Base-by-base conservation (phyloP, 2,797 vertebrate genomes). In the Amphiprion clarkii region DNA sequence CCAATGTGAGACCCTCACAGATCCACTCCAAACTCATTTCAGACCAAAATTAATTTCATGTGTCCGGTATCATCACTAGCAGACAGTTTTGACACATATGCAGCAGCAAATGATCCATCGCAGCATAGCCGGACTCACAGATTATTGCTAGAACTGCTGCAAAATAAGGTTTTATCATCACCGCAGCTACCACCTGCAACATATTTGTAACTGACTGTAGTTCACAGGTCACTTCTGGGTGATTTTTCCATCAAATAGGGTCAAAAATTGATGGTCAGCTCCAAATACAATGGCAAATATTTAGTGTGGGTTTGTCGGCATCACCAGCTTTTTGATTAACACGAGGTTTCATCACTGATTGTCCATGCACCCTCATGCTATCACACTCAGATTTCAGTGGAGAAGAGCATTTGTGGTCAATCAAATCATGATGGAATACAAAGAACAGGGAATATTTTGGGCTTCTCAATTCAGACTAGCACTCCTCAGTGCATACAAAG, bases 11-110 rank as follows among this genome's bases (percentile, higher is more conserved):
- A 54, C 39, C 4, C 36, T 54, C 44, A 74, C 49, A 78, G 48
- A 78, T 73, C 58, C 42, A 66, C 66, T 61, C 42, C 70, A 51
- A 81, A 48, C 49, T 61, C 6, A 62, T 67, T 58, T 85, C 23
- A 70, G 42, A 79, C 27, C 12, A 77, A 52, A 27, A 74, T 78
- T 70, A 3, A 74, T 66, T 80, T 33, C 19, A 59, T 56, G 23
- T 12, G 53, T 61, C 59, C 36, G 49, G 68, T 67, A 49, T 77
- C 29, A 55, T 71, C 29, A 46, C 21, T 3, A 53, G 46, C 49
- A 68, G 6, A 49, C 14, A n/a, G 13, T 27, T 71, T 40, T 29
- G 53, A 78, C 64, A 64, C 60, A 60, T 2, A 31, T n/a, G 27
- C 42, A 55, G 55, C 36, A 23, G 33, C 39, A 57, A 53, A 44